Evolutionary conservation across 2,888 invertebrate species (phyloP).

Genomic region (Xanthorhoe spadicearia): DNA sequence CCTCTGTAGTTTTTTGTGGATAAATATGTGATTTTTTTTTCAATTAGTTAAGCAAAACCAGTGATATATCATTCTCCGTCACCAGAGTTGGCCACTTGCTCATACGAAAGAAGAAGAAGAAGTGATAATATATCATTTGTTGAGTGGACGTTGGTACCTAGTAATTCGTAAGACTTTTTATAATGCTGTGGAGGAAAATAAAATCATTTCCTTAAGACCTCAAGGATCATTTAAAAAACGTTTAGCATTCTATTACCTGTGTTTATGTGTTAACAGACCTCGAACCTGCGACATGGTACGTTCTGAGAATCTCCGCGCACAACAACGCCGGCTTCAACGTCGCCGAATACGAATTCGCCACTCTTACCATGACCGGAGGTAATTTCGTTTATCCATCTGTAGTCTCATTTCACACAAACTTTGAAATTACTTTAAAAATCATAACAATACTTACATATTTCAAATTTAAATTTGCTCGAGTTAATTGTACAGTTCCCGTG

Average conservation of each 20-base stretch:
- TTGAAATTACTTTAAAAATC: background rate
- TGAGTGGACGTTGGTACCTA: no score
- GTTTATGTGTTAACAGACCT: conserved; percentile 83
- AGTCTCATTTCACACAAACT: background rate
- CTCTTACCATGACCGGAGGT: conserved; percentile 97
- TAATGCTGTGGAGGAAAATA: background rate
- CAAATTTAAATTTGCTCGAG: no score
- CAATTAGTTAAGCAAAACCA: no score
- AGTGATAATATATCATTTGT: no score
- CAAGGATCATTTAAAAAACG: no score
- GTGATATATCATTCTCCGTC: no score
- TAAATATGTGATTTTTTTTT: no score
- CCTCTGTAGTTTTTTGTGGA: no score
- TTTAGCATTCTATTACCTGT: background rate
- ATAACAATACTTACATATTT: background rate
- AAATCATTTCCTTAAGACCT: no score
- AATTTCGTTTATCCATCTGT: conserved; percentile 50
- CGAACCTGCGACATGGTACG: conserved; percentile 97
- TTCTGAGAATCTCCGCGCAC: conserved; percentile 95
- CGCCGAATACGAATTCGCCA: conserved; percentile 97
- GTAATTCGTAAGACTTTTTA: conserved; percentile 14
- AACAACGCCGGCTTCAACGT: conserved; percentile 98
- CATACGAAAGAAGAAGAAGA: no score
- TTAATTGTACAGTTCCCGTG: no score
- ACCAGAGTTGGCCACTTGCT: no score